These are phyloP conservation scores for Bursaphelenchus okinawaensis DNA, from an alignment of 2,888 invertebrate species.

Conservation along the genomic window DNA sequence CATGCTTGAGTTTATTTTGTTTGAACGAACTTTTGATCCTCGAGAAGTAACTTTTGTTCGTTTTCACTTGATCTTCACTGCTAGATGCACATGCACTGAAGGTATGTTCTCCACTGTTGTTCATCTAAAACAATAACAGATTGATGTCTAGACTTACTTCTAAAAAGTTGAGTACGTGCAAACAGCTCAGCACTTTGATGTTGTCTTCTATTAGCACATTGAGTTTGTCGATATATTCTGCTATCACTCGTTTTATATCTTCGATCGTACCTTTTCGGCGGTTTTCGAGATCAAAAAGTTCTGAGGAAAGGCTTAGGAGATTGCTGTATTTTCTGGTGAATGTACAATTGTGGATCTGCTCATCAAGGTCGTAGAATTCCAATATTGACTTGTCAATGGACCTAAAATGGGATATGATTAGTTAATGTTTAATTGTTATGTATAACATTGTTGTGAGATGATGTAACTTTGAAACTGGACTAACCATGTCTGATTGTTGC, in stretches of 20 bases:
- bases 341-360: conserved; percentile 3
- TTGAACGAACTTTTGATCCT: neutral
- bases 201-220: neutral
- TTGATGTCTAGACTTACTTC: neutral
- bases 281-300: neutral
- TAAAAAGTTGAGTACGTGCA: neutral
- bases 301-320: neutral
- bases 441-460: too few relatives aligned
- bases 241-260: neutral
- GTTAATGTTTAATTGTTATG: neutral
- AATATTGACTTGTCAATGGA: conserved; percentile 1
- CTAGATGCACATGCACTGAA: neutral
- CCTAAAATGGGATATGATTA: neutral
- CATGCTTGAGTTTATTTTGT: neutral
- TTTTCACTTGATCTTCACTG: neutral
- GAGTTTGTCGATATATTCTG: neutral
- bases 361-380: conserved; percentile 4
- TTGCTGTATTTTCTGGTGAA: neutral
- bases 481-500: conserved; percentile 3
- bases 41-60: neutral
- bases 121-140: neutral
- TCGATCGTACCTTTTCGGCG: neutral
- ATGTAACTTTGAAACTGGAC: neutral
- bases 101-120: conserved; percentile 6
- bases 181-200: neutral